Evolutionary conservation across 2,888 invertebrate genomes (phyloP).

Genomic region (Neelides folsomi): DNA sequence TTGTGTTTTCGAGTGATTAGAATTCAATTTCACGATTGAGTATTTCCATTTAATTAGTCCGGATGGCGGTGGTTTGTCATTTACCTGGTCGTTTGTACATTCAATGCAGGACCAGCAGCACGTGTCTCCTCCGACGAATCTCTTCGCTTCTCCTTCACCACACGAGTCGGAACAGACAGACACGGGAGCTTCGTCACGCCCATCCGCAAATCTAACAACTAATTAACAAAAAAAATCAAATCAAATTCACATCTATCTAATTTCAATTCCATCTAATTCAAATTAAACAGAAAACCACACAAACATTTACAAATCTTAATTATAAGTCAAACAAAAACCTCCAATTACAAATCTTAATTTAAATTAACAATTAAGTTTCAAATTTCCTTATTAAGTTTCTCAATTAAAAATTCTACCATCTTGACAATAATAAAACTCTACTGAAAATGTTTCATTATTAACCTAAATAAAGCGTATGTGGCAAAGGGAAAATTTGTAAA

Average conservation of each 20-base stretch:
- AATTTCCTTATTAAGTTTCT: no score
- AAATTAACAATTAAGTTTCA: no score
- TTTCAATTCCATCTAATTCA: no score
- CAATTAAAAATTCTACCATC: no score
- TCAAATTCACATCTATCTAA: no score
- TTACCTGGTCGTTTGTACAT: constrained; percentile 72
- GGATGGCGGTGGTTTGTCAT: constrained; percentile 15
- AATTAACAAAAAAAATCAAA: neutral
- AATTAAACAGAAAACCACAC: neutral
- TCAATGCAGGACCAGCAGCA: constrained; percentile 92
- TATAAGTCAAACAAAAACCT: neutral
- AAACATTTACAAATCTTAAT: neutral
- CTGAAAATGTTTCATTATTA: no score
- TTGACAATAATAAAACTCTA: no score
- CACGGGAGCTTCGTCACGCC: constrained; percentile 63
- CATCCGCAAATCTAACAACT: constrained; percentile 37
- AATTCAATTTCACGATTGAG: no score
- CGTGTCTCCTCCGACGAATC: constrained; percentile 81
- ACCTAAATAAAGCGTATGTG: no score
- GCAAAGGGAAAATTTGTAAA: no score
- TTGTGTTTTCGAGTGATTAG: no score
- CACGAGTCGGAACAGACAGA: constrained; percentile 86
- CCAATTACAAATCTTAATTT: neutral
- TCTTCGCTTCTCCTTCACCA: constrained; percentile 74
- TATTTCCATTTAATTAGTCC: no score